Conservation (phyloP, 2,113 vertebrate genomes). For the Bubo bubo region DNA sequence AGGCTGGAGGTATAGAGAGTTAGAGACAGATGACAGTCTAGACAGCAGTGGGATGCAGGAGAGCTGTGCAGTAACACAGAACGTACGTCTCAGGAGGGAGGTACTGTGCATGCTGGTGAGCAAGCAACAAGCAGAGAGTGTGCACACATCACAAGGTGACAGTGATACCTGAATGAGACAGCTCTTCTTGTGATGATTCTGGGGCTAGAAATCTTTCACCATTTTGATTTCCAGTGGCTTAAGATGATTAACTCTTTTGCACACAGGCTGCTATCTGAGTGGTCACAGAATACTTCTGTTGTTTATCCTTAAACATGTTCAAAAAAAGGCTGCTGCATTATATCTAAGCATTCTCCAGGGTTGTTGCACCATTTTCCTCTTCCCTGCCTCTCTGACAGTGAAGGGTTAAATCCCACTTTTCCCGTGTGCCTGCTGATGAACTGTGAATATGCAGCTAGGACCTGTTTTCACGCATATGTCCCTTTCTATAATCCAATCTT, state of each 20-base stretch:
- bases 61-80: background rate
- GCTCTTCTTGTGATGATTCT: background rate
- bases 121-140: background rate
- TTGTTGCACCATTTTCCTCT: background rate
- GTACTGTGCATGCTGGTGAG: background rate
- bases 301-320: background rate
- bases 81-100: background rate
- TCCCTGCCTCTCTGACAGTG: background rate
- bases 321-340: background rate
- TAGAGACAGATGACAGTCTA: background rate
- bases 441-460: conserved; percentile 30
- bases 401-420: conserved; percentile 9
- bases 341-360: background rate
- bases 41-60: background rate
- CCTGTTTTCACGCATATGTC: background rate
- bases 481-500: conserved; percentile 52
- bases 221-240: background rate
- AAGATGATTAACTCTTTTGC: background rate
- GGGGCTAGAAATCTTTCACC: background rate
- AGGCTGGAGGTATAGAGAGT: background rate
- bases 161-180: background rate
- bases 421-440: background rate
- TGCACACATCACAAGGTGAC: background rate
- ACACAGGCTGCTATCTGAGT: background rate
- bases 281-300: background rate